phyloP scores from a whole-genome alignment of 2,113 vertebrate genomes.

The Stegostoma tigrinum region DNA sequence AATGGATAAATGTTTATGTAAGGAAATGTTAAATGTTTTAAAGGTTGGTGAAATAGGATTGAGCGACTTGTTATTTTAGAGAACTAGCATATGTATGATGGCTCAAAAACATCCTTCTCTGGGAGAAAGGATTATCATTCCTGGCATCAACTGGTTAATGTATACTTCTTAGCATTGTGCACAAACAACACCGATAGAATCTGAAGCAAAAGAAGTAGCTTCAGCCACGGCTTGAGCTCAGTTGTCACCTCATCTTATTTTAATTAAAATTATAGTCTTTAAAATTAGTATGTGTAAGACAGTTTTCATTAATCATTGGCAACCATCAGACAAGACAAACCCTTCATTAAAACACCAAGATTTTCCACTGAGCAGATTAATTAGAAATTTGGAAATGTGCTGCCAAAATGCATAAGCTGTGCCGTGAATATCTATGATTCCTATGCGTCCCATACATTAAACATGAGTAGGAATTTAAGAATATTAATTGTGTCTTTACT shows the following conservation, averaged over 20 bases:
- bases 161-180: background rate
- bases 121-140: background rate
- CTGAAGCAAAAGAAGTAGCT: background rate
- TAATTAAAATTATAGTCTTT: slow-evolving; percentile 15
- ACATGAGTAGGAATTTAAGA: background rate
- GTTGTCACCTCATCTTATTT: background rate
- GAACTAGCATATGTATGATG: background rate
- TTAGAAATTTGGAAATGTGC: slow-evolving; percentile 15
- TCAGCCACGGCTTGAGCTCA: background rate
- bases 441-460: background rate
- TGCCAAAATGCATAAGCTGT: background rate
- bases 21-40: background rate
- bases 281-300: background rate
- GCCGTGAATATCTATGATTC: slow-evolving; percentile 35
- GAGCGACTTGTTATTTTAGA: background rate
- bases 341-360: slow-evolving; percentile 6
- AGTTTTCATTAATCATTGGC: slow-evolving; percentile 15
- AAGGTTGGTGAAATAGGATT: background rate
- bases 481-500: background rate
- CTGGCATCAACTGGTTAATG: background rate
- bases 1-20: background rate
- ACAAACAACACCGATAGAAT: background rate
- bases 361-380: slow-evolving; percentile 26
- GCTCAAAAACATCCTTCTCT: background rate
- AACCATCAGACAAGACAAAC: slow-evolving; percentile 20